A percentile compares a stretch with the other conserved stretches of the same genome.
These are phyloP conservation scores for Naso thynnoides DNA, from an alignment of 2,797 vertebrate genomes.

Conservation along the genomic window DNA sequence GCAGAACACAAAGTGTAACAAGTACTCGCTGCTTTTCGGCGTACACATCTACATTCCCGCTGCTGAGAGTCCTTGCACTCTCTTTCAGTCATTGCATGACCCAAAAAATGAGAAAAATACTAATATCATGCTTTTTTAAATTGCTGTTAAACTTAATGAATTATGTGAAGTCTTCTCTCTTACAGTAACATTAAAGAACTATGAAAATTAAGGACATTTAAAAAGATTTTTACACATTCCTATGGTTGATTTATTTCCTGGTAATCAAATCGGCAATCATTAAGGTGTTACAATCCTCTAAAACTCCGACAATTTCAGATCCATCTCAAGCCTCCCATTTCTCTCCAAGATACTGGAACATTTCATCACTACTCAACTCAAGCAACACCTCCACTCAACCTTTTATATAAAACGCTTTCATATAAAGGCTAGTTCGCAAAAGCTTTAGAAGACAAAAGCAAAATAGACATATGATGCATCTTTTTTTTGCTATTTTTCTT, in stretches of 20 bases:
- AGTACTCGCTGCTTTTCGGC: constrained; percentile 76
- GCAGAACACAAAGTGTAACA: constrained; percentile 68
- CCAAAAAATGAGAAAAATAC: not conserved
- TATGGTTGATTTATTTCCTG: constrained; percentile 5
- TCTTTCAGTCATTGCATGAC: constrained; percentile 24
- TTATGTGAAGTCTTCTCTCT: not conserved
- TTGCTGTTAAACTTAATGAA: not conserved
- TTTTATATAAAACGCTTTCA: too few relatives aligned
- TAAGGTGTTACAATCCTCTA: not conserved
- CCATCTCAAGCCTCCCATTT: constrained; percentile 31
- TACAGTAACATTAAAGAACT: not conserved
- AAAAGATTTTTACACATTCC: not conserved
- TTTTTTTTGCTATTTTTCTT: too few relatives aligned
- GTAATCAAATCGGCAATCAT: too few relatives aligned
- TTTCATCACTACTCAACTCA: too few relatives aligned
- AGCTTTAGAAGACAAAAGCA: too few relatives aligned
- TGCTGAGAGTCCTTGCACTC: constrained; percentile 43
- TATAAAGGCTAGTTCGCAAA: too few relatives aligned
- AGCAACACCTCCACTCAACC: too few relatives aligned
- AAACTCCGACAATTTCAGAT: constrained; percentile 29
- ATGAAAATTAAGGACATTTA: not conserved
- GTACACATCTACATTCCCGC: constrained; percentile 84
- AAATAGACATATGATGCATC: too few relatives aligned
- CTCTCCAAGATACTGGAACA: too few relatives aligned
- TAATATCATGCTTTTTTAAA: not conserved